Evolutionary conservation across 2,797 vertebrate genomes (phyloP).

Genomic region (Lepidocolaptes lacrymiger): DNA sequence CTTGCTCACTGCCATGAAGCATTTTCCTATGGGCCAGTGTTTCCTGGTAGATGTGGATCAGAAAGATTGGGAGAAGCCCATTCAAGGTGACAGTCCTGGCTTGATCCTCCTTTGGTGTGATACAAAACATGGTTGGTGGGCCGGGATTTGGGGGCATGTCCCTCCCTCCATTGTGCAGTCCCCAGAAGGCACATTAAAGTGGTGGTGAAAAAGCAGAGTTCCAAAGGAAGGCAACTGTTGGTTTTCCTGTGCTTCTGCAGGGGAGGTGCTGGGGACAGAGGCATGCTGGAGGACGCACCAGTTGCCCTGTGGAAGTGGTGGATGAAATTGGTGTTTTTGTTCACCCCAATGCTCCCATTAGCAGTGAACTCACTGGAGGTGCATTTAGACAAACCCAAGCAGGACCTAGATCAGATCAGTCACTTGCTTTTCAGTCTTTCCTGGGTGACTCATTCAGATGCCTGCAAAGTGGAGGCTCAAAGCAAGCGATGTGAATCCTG

Average conservation of each 20-base stretch:
- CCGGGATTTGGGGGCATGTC: accelerated
- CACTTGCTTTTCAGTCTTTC: background rate
- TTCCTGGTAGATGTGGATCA: background rate
- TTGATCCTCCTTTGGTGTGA: background rate
- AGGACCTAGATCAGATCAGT: background rate
- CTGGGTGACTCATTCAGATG: background rate
- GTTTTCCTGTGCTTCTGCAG: background rate
- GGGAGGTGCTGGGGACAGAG: background rate
- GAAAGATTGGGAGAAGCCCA: background rate
- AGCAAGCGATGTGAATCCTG: background rate
- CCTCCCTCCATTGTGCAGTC: background rate
- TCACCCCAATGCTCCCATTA: background rate
- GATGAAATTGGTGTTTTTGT: background rate
- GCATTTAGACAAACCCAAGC: background rate
- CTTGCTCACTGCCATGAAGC: background rate
- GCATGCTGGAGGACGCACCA: background rate
- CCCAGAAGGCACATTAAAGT: background rate
- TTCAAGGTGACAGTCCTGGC: background rate
- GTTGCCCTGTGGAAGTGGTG: background rate
- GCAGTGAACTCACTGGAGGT: background rate
- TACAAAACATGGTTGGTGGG: background rate
- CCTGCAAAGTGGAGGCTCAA: background rate
- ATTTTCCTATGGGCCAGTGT: background rate
- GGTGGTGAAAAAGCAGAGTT: background rate
- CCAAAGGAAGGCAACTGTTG: background rate